Conservation (phyloP, 2,113 vertebrate species). For the Cathartes aura region DNA sequence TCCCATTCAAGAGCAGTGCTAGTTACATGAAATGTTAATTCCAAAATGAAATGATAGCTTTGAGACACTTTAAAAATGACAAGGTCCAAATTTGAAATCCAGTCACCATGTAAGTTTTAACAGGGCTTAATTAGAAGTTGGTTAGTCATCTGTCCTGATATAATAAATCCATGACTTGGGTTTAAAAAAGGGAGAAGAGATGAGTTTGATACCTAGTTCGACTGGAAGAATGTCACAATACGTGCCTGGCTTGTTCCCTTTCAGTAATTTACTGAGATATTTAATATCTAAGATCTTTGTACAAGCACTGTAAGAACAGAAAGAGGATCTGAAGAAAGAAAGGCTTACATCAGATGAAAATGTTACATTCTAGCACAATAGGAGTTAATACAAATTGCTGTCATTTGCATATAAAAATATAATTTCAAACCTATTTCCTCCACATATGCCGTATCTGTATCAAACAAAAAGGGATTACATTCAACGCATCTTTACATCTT, state of each 20-base stretch:
- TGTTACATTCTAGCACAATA: background rate
- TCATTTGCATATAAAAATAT: conserved; percentile 43
- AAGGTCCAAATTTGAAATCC: background rate
- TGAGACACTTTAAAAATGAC: background rate
- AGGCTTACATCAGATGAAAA: background rate
- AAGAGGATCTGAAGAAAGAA: background rate
- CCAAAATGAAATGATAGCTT: background rate
- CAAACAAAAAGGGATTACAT: background rate
- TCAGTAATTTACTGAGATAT: background rate
- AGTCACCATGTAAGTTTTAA: background rate
- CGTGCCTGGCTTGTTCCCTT: background rate
- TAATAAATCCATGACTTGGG: background rate
- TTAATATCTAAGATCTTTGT: background rate
- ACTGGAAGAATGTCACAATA: background rate
- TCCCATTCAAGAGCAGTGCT: background rate
- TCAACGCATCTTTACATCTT: conserved; percentile 19
- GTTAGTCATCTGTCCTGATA: background rate
- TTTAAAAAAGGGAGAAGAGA: background rate
- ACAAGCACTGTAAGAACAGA: background rate
- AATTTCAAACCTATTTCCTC: conserved; percentile 24
- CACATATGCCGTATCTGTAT: background rate
- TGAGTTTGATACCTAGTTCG: background rate
- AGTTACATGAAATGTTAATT: background rate
- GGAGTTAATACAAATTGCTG: conserved; percentile 50
- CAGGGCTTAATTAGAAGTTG: background rate